These are phyloP conservation scores for Hydrozoanthus tunicans DNA, from an alignment of 64 coral and sea anemone species.

Conservation along the genomic window DNA sequence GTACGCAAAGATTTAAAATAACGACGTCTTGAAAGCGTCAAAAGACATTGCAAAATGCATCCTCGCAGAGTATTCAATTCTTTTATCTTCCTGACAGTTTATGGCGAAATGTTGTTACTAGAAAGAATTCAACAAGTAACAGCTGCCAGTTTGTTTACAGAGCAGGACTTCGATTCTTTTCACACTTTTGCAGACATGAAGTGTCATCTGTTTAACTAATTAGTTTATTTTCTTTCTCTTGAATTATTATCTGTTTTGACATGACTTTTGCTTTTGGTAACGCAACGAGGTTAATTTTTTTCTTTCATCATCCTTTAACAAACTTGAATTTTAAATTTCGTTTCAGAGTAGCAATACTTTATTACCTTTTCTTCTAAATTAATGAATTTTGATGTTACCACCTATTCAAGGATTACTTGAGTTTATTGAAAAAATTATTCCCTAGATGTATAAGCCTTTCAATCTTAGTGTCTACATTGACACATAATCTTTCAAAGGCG, in stretches of 20 bases:
- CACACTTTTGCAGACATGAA: neutral
- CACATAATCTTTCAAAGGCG: neutral
- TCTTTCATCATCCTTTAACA: too few relatives aligned
- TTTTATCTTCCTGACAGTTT: neutral
- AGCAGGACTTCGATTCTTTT: neutral
- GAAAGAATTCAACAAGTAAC: conserved; percentile 39
- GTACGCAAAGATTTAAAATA: neutral
- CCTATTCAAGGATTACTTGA: too few relatives aligned
- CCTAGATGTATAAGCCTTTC: too few relatives aligned
- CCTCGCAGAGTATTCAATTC: neutral
- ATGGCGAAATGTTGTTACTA: neutral
- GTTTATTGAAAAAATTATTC: too few relatives aligned
- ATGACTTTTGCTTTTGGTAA: neutral
- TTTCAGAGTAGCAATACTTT: too few relatives aligned
- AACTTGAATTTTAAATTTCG: too few relatives aligned
- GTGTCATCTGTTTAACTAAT: conserved; percentile 5
- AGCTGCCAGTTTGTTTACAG: conserved; percentile 34
- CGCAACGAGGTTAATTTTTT: neutral
- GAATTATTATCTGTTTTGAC: neutral
- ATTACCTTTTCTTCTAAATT: too few relatives aligned
- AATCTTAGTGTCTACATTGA: too few relatives aligned
- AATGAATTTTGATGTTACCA: too few relatives aligned
- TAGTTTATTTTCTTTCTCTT: neutral
- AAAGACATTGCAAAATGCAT: neutral
- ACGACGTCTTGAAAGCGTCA: neutral